phyloP scores from a whole-genome alignment of 2,888 invertebrate species.

The Parnassius glacialis region DNA sequence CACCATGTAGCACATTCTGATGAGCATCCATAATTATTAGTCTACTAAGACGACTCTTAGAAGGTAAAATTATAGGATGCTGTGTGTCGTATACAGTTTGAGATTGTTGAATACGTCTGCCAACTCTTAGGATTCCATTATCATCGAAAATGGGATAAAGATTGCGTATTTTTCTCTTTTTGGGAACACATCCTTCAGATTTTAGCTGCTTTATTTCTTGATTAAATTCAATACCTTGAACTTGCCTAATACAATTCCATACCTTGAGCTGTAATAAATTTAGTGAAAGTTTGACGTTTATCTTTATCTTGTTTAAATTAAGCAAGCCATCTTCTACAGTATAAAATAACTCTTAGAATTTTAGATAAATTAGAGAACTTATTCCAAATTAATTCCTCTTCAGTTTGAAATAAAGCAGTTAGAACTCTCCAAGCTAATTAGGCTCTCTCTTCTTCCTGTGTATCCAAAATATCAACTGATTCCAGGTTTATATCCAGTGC shows the following conservation, averaged over 20 bases:
- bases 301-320: constrained; percentile 18
- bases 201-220: not conserved
- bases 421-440: too few relatives aligned
- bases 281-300: constrained; percentile 1
- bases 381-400: too few relatives aligned
- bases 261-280: constrained; percentile 2
- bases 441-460: constrained; percentile 1
- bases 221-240: not conserved
- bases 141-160: not conserved
- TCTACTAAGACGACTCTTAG: not conserved
- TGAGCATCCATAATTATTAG: not conserved
- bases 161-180: not conserved
- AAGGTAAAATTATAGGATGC: not conserved
- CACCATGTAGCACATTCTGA: not conserved
- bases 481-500: constrained; percentile 1
- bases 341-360: constrained; percentile 13
- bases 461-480: not conserved
- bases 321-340: constrained; percentile 6
- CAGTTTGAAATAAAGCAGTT: not conserved
- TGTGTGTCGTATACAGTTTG: not conserved
- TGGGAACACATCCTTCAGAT: not conserved
- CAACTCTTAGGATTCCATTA: too few relatives aligned
- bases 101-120: not conserved
- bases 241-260: not conserved
- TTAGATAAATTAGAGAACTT: constrained; percentile 11